Base-by-base conservation (phyloP, 2,888 invertebrate genomes). In the Himalopsyche japonica region DNA sequence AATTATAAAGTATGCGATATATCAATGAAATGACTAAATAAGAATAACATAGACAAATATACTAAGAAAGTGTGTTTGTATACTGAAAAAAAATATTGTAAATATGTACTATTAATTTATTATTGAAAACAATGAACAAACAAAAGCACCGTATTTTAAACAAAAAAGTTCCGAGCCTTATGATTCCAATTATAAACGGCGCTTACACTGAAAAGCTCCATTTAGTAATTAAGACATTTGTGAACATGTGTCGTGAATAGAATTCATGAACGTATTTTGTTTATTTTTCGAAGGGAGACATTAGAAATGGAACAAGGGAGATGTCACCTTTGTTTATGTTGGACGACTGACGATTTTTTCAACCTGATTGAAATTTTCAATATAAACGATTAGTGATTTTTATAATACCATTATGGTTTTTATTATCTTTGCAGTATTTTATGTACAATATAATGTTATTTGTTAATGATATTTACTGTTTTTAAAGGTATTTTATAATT, bases 171-270 rank as follows among this genome's bases (percentile, higher is more conserved):
- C 10, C 7, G 49, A 80, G 30, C 47, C 82, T 34, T 76, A 81
- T 82, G 80, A 83, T 47, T 85, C 81, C 83, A 85, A 85, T 85
- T 84, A 85, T 32, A 64, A 12, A 34, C 82, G 85, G 80, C 80
- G 82, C 82, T 79, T 79, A 57, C 32, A 30, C 20, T 83, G 43
- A 85, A 86, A 83, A 64, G 84, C 82, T 82, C 84, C 76, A 86
- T 86, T 86, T 80, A 81, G 80, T 86, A 86, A 86, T 86, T 86
- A 82, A 86, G 76, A 80, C 70, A 76, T 76, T 15, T 76, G 78
- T 57, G 79, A 86, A 86, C 86, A 86, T 86, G 86, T 86, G 86
- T 84, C 57, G 78, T 86, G 86, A 86, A 86, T 82, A 81, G 82
- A 77, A 76, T 79, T 76, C 24, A 24, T 82, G 57, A 57, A 57